These are phyloP conservation scores for Sebastes hubbsi DNA, from an alignment of 2,797 vertebrate genomes.

Conservation along the genomic window DNA sequence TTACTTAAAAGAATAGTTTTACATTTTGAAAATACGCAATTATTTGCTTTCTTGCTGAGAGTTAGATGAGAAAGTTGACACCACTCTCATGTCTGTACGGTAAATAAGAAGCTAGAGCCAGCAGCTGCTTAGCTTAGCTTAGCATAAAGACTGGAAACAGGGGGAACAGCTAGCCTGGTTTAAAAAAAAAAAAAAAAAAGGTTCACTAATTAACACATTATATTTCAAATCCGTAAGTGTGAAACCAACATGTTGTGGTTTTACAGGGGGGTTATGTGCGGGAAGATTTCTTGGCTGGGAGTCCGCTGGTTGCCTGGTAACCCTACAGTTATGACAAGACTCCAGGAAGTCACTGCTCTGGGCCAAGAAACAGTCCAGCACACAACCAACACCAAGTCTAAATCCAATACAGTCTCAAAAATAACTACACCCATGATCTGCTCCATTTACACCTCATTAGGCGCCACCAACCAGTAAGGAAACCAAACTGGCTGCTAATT, in stretches of 20 bases:
- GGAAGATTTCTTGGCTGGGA: background rate
- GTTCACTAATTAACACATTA: background rate
- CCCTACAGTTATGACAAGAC: background rate
- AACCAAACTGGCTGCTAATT: background rate
- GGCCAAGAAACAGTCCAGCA: background rate
- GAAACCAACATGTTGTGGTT: background rate
- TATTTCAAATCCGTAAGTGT: background rate
- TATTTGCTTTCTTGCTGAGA: background rate
- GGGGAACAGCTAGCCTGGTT: background rate
- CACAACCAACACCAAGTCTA: background rate
- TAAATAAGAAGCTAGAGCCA: background rate
- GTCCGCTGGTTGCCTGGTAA: background rate
- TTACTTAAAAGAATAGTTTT: too few species aligned
- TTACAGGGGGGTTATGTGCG: background rate
- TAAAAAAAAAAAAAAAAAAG: background rate
- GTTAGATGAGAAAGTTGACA: background rate
- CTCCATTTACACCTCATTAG: background rate
- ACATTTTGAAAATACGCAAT: too few species aligned
- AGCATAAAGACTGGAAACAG: background rate
- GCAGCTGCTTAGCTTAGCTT: conserved; percentile 1
- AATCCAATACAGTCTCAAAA: background rate
- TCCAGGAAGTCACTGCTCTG: background rate
- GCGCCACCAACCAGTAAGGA: background rate
- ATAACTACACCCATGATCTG: background rate
- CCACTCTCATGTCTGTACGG: background rate